Evolutionary conservation across 2,888 invertebrate genomes (phyloP), one percentile per base, ranked within the genome.

Genomic region (Abrostola triplasia): DNA sequence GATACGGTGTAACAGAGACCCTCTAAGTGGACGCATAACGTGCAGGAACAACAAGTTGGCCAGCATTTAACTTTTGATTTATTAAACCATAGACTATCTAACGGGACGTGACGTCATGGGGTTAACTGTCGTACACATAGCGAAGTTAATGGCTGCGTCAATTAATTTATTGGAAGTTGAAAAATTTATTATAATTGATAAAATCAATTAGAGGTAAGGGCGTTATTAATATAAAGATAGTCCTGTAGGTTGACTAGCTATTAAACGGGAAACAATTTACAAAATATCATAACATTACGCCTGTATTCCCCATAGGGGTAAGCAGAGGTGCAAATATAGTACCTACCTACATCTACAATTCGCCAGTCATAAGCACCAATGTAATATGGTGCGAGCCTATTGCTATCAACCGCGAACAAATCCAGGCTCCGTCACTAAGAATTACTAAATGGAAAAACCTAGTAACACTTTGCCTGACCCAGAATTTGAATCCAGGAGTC

Each of bases 31-130:
- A 80, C 84, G 82, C 84, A 73, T 80, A 80, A 59, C 85, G 87
- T 85, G 84, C 84, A 81, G 81, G 79, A 83, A 77, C 84, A 82
- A 85, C 88, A 84, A 87, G 85, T 87, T 87, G 88, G 84, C 84
- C 79, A 72, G 86, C 86, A 84, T 90, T 92, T 90, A 90, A 89
- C 86, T 81, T 91, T 87, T 92, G 92, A 92, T 92, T 92, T 92
- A 92, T 91, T 89, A 87, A 79, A 80, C 82, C 83, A 74, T 84
- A 79, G 80, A 76, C 76, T 83, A 84, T 81, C 84, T 81, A 79
- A 73, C 76, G 72, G 73, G 67, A 54, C 11, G 24, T 54, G 67
- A 47, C 76, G 38, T 67, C 76, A 63, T 40, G 41, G 72, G 76
- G 72, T 76, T 66, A 73, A 71, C 67, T 67, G 59, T 59, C 55